A percentile compares a stretch with the other conserved stretches of the same genome.
Evolutionary conservation across 1,140 invertebrate species (phyloP).

Genomic region (Gonatopus flavifemur): DNA sequence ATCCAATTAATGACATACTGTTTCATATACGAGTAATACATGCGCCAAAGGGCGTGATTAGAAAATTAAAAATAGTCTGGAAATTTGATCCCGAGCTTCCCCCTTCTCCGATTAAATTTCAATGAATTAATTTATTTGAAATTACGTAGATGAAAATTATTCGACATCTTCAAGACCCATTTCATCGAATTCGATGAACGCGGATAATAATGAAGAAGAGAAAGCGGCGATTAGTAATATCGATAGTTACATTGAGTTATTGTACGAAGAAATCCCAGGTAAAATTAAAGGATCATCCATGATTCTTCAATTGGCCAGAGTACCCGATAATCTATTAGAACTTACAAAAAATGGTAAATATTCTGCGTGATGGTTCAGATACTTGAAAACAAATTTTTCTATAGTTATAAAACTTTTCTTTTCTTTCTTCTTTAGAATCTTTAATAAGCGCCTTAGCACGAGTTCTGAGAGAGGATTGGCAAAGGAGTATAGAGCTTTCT

Average conservation of each 20-base stretch:
- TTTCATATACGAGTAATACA: no score
- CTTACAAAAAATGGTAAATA: constrained; percentile 83
- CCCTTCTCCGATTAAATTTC: no score
- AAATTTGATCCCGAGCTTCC: no score
- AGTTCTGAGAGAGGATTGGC: constrained; percentile 96
- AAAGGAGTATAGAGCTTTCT: constrained; percentile 91
- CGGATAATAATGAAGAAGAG: constrained; percentile 46
- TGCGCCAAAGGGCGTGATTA: no score
- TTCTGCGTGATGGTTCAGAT: background rate
- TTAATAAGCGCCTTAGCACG: constrained; percentile 91
- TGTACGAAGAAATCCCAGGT: constrained; percentile 94
- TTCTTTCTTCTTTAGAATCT: constrained; percentile 73
- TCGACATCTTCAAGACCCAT: constrained; percentile 41
- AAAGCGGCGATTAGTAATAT: constrained; percentile 78
- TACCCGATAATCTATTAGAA: constrained; percentile 92
- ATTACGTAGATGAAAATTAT: constrained; percentile 33
- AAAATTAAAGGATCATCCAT: constrained; percentile 92
- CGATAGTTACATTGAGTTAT: constrained; percentile 91
- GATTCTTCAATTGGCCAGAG: constrained; percentile 86
- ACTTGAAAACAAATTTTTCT: no score
- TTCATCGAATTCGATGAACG: constrained; percentile 44
- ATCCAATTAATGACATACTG: no score
- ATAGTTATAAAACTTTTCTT: background rate
- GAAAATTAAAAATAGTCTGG: no score
- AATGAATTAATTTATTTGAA: constrained; percentile 1